Evolutionary conservation across 2,797 vertebrate species (phyloP).

Genomic region (Phrynocephalus forsythii): DNA sequence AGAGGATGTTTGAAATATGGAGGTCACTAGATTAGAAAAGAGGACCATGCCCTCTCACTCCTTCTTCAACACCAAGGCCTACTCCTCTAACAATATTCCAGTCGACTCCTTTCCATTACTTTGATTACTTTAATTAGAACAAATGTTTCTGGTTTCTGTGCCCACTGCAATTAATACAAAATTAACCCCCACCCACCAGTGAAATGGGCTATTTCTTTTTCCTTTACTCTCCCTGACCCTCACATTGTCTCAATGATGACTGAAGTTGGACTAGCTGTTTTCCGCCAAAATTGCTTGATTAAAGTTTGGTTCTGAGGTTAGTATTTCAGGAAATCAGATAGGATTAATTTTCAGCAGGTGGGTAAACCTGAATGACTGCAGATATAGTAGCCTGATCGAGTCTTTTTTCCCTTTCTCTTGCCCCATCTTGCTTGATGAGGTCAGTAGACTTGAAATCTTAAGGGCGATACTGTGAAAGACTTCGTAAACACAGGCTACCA

Average conservation of each 20-base stretch:
- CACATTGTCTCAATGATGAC: background rate
- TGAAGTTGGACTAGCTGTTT: background rate
- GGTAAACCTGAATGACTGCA: background rate
- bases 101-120: background rate
- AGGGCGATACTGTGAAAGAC: background rate
- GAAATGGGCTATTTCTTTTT: background rate
- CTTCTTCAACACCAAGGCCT: background rate
- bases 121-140: background rate
- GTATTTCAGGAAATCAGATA: background rate
- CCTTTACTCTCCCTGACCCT: too few relatives aligned
- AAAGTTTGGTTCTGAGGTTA: background rate
- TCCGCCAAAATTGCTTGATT: background rate
- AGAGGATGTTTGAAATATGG: background rate
- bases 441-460: background rate
- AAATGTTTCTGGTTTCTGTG: background rate
- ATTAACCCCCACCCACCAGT: background rate
- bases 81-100: too few relatives aligned
- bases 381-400: background rate
- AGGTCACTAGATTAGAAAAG: background rate
- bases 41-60: background rate
- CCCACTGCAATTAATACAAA: background rate
- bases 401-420: too few relatives aligned
- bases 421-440: background rate
- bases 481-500: background rate
- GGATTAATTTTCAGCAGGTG: background rate